Conservation (phyloP, 2,888 invertebrate species). For the Erannis defoliaria region DNA sequence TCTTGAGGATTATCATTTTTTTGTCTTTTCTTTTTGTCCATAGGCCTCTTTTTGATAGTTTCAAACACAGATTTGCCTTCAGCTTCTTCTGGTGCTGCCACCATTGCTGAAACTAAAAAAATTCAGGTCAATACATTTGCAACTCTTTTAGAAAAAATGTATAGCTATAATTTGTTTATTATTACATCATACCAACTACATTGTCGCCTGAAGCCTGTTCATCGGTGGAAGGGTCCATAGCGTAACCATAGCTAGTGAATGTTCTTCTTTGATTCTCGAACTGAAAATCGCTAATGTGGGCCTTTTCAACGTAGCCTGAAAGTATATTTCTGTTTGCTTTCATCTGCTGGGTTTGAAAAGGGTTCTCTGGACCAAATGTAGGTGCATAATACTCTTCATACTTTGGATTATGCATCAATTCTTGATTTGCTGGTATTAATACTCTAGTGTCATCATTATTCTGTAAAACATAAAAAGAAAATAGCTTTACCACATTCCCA, state of each 20-base stretch:
- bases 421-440: conserved; percentile 93
- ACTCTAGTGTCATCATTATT: conserved; percentile 90
- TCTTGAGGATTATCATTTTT: conserved; percentile 97
- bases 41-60: conserved; percentile 89
- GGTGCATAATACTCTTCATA: conserved; percentile 98
- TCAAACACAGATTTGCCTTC: conserved; percentile 97
- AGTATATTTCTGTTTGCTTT: conserved; percentile 95
- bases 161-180: neutral
- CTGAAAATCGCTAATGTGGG: conserved; percentile 98
- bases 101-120: conserved; percentile 84
- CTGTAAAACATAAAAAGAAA: conserved; percentile 66
- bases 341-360: conserved; percentile 96
- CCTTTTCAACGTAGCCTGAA: conserved; percentile 97
- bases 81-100: conserved; percentile 90
- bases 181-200: conserved; percentile 77
- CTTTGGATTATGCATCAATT: conserved; percentile 96
- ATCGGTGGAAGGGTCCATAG: conserved; percentile 95
- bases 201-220: conserved; percentile 75
- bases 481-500: neutral
- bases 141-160: neutral
- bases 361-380: conserved; percentile 96
- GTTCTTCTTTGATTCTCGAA: conserved; percentile 98
- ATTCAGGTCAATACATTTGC: neutral
- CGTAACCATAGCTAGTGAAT: conserved; percentile 97
- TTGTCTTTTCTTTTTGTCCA: conserved; percentile 93